Conservation (phyloP, 2,113 vertebrate genomes). For the Castor canadensis region DNA sequence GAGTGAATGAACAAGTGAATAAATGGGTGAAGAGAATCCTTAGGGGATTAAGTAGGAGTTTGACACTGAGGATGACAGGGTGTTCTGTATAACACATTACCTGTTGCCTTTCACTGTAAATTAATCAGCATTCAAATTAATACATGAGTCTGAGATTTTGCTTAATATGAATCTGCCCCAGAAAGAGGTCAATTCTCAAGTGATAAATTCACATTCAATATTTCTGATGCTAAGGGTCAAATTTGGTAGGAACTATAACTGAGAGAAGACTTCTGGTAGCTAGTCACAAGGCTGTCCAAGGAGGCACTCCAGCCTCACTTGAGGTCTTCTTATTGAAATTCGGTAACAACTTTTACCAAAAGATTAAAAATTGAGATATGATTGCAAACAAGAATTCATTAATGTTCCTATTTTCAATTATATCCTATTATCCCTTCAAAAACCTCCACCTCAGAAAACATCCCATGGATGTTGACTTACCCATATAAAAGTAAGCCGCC, state of each 20-base stretch:
- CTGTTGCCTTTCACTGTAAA: neutral
- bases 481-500: slow-evolving; percentile 77
- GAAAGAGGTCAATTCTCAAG: slow-evolving; percentile 18
- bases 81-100: neutral
- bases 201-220: slow-evolving; percentile 11
- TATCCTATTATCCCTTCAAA: slow-evolving; percentile 69
- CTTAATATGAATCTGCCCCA: neutral
- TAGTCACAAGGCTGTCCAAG: neutral
- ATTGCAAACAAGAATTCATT: slow-evolving; percentile 30
- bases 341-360: neutral
- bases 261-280: neutral
- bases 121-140: slow-evolving; percentile 17
- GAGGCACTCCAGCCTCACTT: neutral
- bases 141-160: neutral
- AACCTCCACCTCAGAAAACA: slow-evolving; percentile 71
- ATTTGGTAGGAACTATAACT: neutral
- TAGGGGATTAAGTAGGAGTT: too few relatives aligned
- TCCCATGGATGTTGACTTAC: slow-evolving; percentile 63
- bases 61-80: too few relatives aligned
- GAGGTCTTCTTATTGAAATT: neutral
- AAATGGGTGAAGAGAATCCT: too few relatives aligned
- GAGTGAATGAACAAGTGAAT: too few relatives aligned
- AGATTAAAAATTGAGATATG: neutral
- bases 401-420: slow-evolving; percentile 78
- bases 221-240: neutral